phyloP scores from a whole-genome alignment of 2,888 invertebrate species.

The Uloborus plumipes region DNA sequence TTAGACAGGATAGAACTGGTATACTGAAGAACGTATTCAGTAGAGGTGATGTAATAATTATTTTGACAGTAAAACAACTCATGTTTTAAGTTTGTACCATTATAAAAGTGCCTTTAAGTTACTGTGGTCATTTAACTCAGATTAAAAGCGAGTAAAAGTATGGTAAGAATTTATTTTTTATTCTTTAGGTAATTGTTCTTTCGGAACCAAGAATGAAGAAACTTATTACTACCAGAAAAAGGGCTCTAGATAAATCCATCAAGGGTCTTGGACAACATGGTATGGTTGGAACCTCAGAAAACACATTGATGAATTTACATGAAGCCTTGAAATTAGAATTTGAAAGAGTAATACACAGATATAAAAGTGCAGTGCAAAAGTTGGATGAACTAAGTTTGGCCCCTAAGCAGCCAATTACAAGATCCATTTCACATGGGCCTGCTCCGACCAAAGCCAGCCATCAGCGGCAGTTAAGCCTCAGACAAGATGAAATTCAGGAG shows the following conservation, averaged over 20 bases:
- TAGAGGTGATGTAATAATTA: no score
- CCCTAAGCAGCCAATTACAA: conserved; percentile 68
- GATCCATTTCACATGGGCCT: conserved; percentile 73
- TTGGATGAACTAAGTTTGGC: conserved; percentile 77
- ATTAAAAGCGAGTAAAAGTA: no score
- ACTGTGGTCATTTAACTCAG: no score
- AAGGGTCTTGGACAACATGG: conserved; percentile 91
- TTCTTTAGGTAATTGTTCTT: conserved; percentile 72
- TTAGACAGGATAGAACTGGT: no score
- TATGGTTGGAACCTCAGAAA: conserved; percentile 76
- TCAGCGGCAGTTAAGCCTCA: conserved; percentile 86
- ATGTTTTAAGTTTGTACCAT: no score
- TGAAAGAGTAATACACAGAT: conserved; percentile 85
- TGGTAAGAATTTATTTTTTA: neutral
- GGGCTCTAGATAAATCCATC: conserved; percentile 85
- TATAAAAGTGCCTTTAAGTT: no score
- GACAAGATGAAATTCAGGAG: conserved; percentile 88
- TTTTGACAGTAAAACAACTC: no score
- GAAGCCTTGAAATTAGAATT: conserved; percentile 86
- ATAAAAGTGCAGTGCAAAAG: conserved; percentile 88
- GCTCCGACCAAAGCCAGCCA: conserved; percentile 89
- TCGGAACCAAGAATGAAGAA: conserved; percentile 76
- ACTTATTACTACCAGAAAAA: conserved; percentile 78
- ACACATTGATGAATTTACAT: conserved; percentile 79
- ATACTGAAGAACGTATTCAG: no score